phyloP scores from a whole-genome alignment of 2,888 invertebrate genomes.

The Helleia helle region DNA sequence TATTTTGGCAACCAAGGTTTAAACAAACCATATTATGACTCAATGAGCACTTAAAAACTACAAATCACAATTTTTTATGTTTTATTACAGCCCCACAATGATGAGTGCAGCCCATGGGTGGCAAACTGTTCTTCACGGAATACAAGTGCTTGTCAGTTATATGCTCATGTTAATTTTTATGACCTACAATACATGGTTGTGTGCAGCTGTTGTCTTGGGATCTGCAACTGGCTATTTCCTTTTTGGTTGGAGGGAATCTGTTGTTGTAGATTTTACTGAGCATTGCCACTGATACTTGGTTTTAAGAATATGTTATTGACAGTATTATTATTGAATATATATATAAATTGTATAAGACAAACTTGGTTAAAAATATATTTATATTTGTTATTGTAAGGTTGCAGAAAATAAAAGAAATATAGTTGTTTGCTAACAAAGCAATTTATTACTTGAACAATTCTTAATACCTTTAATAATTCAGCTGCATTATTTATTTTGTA shows the following conservation, averaged over 20 bases:
- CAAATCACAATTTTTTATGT: too few species aligned
- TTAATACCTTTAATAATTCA: too few species aligned
- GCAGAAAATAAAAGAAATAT: slow-evolving; percentile 35
- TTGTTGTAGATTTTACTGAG: slow-evolving; percentile 94
- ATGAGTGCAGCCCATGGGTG: slow-evolving; percentile 86
- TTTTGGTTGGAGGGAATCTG: slow-evolving; percentile 96
- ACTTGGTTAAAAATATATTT: slow-evolving; percentile 41
- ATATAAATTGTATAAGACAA: slow-evolving; percentile 53
- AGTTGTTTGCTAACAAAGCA: slow-evolving; percentile 18
- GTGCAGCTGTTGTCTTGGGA: slow-evolving; percentile 90
- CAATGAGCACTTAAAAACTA: too few species aligned
- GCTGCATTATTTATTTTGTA: too few species aligned
- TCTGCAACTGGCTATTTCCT: slow-evolving; percentile 94
- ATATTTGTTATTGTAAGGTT: slow-evolving; percentile 59
- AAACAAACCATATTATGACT: too few species aligned
- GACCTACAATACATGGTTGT: slow-evolving; percentile 97
- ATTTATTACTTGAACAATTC: too few species aligned
- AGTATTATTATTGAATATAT: slow-evolving; percentile 38
- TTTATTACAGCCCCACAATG: slow-evolving; percentile 82
- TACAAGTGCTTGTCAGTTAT: slow-evolving; percentile 93
- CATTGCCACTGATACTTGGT: slow-evolving; percentile 85
- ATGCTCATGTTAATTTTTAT: slow-evolving; percentile 97
- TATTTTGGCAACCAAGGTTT: too few species aligned
- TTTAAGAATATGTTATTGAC: slow-evolving; percentile 20
- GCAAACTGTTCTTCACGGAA: slow-evolving; percentile 90